Evolutionary conservation across 2,113 vertebrate species (phyloP).

Genomic region (Athene cunicularia): DNA sequence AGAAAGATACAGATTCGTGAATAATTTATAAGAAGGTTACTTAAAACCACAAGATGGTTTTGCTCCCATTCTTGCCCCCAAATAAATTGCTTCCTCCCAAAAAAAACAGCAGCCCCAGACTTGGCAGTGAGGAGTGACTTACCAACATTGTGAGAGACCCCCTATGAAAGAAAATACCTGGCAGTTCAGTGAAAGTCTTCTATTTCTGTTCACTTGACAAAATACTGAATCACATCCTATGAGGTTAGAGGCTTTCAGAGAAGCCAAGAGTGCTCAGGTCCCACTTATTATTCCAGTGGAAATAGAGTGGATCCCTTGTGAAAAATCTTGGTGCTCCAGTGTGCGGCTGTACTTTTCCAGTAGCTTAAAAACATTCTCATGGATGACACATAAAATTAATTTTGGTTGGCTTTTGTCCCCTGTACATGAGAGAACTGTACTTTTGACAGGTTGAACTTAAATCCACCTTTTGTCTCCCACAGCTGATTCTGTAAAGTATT

Average conservation of each 20-base stretch:
- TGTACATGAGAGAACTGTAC: background rate
- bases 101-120: background rate
- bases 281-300: background rate
- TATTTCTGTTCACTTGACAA: background rate
- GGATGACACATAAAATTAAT: background rate
- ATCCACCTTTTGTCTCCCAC: background rate
- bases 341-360: background rate
- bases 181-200: background rate
- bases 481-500: background rate
- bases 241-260: background rate
- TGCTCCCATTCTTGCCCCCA: background rate
- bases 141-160: background rate
- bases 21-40: background rate
- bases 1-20: background rate
- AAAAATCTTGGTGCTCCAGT: background rate
- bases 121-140: background rate
- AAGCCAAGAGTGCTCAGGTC: background rate
- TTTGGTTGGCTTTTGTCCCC: background rate
- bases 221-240: background rate
- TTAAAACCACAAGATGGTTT: background rate
- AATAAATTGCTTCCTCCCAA: background rate
- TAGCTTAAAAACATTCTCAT: background rate
- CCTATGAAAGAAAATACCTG: fast-evolving
- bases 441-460: background rate
- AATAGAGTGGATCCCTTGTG: background rate